Conservation (phyloP, 1,140 invertebrate species). For the Solenopsis fugax region DNA sequence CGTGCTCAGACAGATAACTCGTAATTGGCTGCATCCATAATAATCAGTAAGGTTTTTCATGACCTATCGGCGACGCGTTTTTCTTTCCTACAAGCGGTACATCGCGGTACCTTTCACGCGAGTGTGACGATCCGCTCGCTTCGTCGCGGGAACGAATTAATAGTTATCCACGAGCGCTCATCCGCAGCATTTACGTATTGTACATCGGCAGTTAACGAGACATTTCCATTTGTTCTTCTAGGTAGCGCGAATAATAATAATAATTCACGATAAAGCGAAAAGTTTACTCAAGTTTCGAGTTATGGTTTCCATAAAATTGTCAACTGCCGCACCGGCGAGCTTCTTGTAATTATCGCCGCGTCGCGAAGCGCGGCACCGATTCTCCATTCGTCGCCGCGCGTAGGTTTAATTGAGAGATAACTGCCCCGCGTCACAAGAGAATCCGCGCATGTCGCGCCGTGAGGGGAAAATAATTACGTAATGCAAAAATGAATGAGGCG, state of each 20-base stretch:
- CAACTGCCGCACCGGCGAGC: background rate
- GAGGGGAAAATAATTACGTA: constrained; percentile 36
- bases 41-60: constrained; percentile 36
- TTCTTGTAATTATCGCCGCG: constrained; percentile 22
- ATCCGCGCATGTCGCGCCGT: background rate
- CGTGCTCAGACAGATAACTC: constrained; percentile 13
- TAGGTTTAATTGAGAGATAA: constrained; percentile 50
- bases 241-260: background rate
- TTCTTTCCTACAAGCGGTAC: constrained; percentile 23
- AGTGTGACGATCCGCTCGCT: constrained; percentile 7
- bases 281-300: background rate
- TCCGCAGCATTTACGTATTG: background rate
- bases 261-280: background rate
- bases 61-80: constrained; percentile 37
- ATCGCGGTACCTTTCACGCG: constrained; percentile 27
- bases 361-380: background rate
- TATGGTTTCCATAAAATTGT: constrained; percentile 36
- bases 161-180: constrained; percentile 4
- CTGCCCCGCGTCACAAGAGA: background rate
- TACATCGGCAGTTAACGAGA: background rate
- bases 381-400: constrained; percentile 22
- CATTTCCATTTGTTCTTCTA: background rate
- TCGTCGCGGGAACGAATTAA: background rate
- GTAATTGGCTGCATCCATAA: constrained; percentile 28
- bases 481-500: constrained; percentile 23